Base-by-base conservation (phyloP, 37 sponge, comb jelly and placozoan genomes). In the Ianthella basta region DNA sequence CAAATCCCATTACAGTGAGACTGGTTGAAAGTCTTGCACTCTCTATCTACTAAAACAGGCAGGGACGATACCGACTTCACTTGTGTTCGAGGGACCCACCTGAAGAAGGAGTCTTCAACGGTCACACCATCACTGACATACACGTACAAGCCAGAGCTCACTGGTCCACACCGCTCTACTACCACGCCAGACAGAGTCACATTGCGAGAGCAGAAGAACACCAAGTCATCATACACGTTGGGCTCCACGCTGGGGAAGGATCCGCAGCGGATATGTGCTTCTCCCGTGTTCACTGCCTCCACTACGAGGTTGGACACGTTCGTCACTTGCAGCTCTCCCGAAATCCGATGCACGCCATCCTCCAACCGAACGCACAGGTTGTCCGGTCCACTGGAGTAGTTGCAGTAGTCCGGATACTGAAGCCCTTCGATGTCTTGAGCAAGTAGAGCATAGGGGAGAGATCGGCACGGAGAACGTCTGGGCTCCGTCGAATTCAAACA, bases 131-230 rank as follows among this genome's bases (percentile, higher is more conserved):
- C 39, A 19, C 79, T 69, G 24, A 18, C 6, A 19, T 30, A 80
- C 35, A 87, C 15, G 84, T 86, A 93, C n/a, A 93, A 81, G 27
- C 90, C 90, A 34, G 94, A 34, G 5, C 87, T 72, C 20, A 55
- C 53, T 8, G 87, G 86, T 1, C 94, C 94, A 80, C 94, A 93
- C 37, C 60, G 16, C 64, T 87, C 90, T 65, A 93, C 85, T 8
- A 65, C 37, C 0, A 93, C 32, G 15, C 91, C 91, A 8, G 23
- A 5, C 56, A 93, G 84, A 15, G 66, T 55, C 14, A 93, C 55
- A 25, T 74, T 73, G 3, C 21, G 23, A 6, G 87, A 64, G 40
- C 88, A 83, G 37, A 85, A 72, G 27, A 69, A 72, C 13, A 90
- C 44, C 79, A 87, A 83, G 53, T 85, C 85, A 59, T 78, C 87